These are phyloP conservation scores for Chaetodon auriga DNA, from an alignment of 2,113 vertebrate genomes.

Conservation along the genomic window DNA sequence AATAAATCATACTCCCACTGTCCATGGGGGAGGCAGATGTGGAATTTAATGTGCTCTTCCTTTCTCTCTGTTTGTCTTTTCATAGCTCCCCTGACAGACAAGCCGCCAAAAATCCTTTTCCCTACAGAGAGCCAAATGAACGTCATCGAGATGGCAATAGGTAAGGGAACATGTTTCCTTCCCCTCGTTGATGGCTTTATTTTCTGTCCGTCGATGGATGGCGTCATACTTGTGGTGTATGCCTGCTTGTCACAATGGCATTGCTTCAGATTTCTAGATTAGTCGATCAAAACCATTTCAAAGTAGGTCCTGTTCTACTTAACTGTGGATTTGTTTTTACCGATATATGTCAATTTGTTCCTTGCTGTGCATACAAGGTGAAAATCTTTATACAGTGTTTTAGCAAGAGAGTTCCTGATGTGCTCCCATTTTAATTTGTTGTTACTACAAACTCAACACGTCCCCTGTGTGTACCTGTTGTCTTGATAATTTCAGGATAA, in stretches of 20 bases:
- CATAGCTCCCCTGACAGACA: conserved; percentile 97
- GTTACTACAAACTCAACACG: neutral
- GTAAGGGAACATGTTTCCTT: conserved; percentile 84
- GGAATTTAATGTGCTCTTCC: conserved; percentile 48
- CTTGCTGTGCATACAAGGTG: neutral
- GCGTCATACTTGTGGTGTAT: neutral
- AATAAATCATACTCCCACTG: conserved; percentile 65
- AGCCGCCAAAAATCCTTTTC: conserved; percentile 95
- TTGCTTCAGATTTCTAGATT: conserved; percentile 23
- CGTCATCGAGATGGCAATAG: conserved; percentile 92
- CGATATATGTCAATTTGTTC: neutral
- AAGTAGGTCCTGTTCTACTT: conserved; percentile 27
- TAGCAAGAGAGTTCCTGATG: too few relatives aligned
- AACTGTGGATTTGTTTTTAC: conserved; percentile 17
- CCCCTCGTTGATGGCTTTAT: neutral
- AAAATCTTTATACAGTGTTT: neutral
- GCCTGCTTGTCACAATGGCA: conserved; percentile 3
- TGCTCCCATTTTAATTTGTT: neutral
- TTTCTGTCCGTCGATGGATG: neutral
- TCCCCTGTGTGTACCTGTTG: neutral
- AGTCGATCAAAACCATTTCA: neutral
- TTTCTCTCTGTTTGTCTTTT: conserved; percentile 74
- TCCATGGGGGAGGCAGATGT: conserved; percentile 47
- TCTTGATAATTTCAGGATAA: neutral
- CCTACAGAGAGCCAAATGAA: conserved; percentile 94